Base-by-base conservation (phyloP, 1,140 invertebrate genomes). In the Sinella curviseta region DNA sequence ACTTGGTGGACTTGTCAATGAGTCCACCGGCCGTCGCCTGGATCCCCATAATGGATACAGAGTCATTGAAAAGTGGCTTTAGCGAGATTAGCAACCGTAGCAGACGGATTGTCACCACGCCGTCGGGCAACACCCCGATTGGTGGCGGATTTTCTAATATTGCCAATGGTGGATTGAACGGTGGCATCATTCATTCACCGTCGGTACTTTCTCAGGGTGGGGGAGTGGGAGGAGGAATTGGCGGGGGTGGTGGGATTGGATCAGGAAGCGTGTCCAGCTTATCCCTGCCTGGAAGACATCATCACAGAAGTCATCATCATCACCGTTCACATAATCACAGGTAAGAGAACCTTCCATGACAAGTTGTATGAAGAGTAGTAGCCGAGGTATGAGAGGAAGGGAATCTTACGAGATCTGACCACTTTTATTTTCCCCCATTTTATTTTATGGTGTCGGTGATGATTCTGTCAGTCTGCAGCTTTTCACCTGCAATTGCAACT, bases 301-400 rank as follows among this genome's bases (percentile, higher is more conserved):
- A 81, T 79, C 81, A 82, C 75, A 36, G 60, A 30, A 82, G 48
- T 60, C 39, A 78, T 65, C 65, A 70, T 33, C 73, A 78, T 75
- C 81, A 80, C 33, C 78, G 81, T 73, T 75, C 76, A 65, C 81
- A 82, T 74, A 77, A 78, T 76, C 81, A 82, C 75, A 82, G 81
- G 81, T 82, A 60, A 79, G 14, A 26, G 28, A 35, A 34, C 60
- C 55, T 28, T 54, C 73, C 3, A 28, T 77, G 65, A 70, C 26
- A 70, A 31, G 65, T 33, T 70, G 65, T 14, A 30, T 33, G 65
- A 30, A 12, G 30, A 65, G 26, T 65, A 65, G 16, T 65, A n/a
- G 14, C 57, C 26, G 26, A 26, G 26, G 16, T n/a, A 26, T 65
- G 8, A 48, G 39, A 48, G 39, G n/a, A 48, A 48, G 39, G 39